phyloP scores from a whole-genome alignment of 2,797 vertebrate species.

The Lophura swinhoii region DNA sequence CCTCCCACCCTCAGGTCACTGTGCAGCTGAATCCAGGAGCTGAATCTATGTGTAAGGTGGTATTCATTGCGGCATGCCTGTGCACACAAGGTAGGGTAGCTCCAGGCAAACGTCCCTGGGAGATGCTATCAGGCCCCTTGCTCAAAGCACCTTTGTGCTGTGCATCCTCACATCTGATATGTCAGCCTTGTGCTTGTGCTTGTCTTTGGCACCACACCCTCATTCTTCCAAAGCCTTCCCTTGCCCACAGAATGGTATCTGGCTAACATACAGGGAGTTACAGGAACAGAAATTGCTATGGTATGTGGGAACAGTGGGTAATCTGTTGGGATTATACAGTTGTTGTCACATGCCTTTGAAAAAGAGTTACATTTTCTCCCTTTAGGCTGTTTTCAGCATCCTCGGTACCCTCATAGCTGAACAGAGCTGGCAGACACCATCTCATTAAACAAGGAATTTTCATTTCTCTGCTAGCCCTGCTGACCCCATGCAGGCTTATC shows the following conservation, averaged over 20 bases:
- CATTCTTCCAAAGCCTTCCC: background rate
- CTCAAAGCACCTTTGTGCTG: background rate
- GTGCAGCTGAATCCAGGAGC: background rate
- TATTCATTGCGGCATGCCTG: background rate
- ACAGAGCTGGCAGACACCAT: background rate
- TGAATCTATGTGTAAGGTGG: accelerated
- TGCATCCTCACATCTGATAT: background rate
- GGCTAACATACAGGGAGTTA: background rate
- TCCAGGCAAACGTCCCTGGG: background rate
- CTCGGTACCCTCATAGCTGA: background rate
- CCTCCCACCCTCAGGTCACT: background rate
- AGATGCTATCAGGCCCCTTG: background rate
- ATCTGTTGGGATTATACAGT: background rate
- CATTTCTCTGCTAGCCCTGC: background rate
- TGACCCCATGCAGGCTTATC: background rate
- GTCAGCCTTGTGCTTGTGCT: background rate
- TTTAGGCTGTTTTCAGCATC: slow-evolving; percentile 1
- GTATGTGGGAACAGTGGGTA: background rate
- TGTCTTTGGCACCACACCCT: background rate
- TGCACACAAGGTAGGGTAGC: background rate
- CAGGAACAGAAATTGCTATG: background rate
- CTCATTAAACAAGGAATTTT: background rate
- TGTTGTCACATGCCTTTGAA: slow-evolving; percentile 17
- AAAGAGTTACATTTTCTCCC: slow-evolving; percentile 17
- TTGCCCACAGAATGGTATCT: background rate